Evolutionary conservation across 2,888 invertebrate species (phyloP).

Genomic region (Plutella xylostella): DNA sequence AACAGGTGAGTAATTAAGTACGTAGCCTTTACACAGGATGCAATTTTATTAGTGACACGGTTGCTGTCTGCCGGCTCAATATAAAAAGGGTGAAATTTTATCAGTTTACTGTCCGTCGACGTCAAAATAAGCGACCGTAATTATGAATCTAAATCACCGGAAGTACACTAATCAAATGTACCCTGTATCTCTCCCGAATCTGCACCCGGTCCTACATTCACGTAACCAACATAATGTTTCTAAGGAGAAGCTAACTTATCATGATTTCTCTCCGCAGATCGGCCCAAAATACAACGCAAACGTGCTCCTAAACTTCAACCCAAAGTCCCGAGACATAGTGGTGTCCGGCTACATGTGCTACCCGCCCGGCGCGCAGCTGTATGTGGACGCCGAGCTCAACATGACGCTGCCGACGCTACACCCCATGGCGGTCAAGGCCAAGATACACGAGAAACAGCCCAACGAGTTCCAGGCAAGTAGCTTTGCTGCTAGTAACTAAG

Average conservation of each 20-base stretch:
- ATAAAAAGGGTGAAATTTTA: too few relatives aligned
- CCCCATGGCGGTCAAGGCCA: constrained; percentile 74
- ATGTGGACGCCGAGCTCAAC: constrained; percentile 77
- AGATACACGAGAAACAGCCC: constrained; percentile 74
- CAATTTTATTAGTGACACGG: too few relatives aligned
- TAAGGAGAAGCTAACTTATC: too few relatives aligned
- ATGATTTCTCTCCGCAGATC: constrained; percentile 34
- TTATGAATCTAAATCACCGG: too few relatives aligned
- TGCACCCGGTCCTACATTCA: too few relatives aligned
- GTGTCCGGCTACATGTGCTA: constrained; percentile 64
- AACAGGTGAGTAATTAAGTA: constrained; percentile 47
- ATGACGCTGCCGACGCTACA: constrained; percentile 80
- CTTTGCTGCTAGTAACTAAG: neutral
- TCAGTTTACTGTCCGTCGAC: too few relatives aligned
- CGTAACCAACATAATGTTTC: too few relatives aligned
- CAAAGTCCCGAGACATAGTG: constrained; percentile 47
- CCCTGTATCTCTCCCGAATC: too few relatives aligned
- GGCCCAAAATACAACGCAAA: constrained; percentile 52
- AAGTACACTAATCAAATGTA: too few relatives aligned
- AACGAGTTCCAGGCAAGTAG: constrained; percentile 76
- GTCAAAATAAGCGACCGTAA: too few relatives aligned
- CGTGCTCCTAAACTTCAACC: constrained; percentile 53
- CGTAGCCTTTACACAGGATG: too few relatives aligned
- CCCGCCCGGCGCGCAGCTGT: constrained; percentile 75
- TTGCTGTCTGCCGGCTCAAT: too few relatives aligned